phyloP scores from a whole-genome alignment of 2,113 vertebrate species.

The Seriola quinqueradiata region DNA sequence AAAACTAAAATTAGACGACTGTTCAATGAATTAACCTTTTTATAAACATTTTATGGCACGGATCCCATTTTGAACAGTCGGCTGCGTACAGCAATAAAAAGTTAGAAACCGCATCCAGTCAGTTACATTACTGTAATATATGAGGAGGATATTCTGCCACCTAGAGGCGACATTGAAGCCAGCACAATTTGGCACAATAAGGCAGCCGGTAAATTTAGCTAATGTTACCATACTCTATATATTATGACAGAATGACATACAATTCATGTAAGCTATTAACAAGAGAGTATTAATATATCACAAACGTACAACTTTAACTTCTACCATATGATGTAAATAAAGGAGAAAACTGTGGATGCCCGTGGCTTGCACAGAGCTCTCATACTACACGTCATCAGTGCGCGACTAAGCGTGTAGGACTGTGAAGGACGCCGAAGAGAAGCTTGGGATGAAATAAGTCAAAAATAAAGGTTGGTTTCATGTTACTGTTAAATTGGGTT shows the following conservation, averaged over 20 bases:
- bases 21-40: too few relatives aligned
- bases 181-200: too few relatives aligned
- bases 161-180: neutral
- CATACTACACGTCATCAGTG: conserved; percentile 57
- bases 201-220: neutral
- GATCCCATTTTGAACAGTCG: too few relatives aligned
- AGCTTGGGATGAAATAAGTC: conserved; percentile 33
- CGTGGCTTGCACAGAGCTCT: too few relatives aligned
- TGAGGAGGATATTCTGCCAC: neutral
- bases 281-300: neutral
- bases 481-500: fast-evolving
- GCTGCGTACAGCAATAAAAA: neutral
- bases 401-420: conserved; percentile 59
- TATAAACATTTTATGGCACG: too few relatives aligned
- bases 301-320: neutral
- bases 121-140: neutral
- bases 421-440: conserved; percentile 65
- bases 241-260: neutral
- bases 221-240: neutral
- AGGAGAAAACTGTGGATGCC: neutral
- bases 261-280: neutral
- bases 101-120: neutral
- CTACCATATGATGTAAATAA: neutral
- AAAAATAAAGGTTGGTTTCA: conserved; percentile 39
- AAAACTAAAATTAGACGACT: too few relatives aligned